Evolutionary conservation across 2,797 vertebrate species (phyloP).

Genomic region (Paguma larvata): DNA sequence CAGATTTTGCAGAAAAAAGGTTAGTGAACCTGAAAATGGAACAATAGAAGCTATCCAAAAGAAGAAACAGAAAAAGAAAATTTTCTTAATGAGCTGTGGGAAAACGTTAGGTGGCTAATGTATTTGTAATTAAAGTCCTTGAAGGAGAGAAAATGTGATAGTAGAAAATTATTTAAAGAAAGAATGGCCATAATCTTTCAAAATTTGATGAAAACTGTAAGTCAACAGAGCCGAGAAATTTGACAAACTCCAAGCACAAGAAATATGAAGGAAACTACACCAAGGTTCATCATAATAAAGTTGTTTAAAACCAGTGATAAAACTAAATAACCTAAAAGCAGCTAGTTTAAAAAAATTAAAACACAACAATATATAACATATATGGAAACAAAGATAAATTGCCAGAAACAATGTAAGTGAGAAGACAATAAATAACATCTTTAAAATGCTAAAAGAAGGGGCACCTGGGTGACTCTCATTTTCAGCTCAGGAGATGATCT

Average conservation of each 20-base stretch:
- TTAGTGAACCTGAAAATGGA: not conserved
- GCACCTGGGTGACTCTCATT: no score
- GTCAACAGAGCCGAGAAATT: not conserved
- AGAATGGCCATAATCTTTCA: not conserved
- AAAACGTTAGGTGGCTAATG: not conserved
- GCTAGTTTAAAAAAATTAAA: not conserved
- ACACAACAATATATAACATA: not conserved
- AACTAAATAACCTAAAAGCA: not conserved
- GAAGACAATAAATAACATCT: not conserved
- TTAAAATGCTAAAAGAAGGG: not conserved
- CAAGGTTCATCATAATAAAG: not conserved
- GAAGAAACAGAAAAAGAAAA: not conserved
- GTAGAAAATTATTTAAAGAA: not conserved
- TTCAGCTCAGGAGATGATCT: no score
- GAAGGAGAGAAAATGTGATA: not conserved
- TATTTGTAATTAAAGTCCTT: not conserved
- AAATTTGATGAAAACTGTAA: constrained; percentile 21
- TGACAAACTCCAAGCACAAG: not conserved
- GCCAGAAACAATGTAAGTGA: not conserved
- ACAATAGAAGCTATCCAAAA: not conserved
- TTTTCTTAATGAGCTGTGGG: not conserved
- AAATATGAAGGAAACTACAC: not conserved
- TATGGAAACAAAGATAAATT: not conserved
- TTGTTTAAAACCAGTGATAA: not conserved
- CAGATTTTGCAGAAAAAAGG: constrained; percentile 25